phyloP scores from a whole-genome alignment of 2,113 vertebrate genomes.

The Paradisaea rubra region DNA sequence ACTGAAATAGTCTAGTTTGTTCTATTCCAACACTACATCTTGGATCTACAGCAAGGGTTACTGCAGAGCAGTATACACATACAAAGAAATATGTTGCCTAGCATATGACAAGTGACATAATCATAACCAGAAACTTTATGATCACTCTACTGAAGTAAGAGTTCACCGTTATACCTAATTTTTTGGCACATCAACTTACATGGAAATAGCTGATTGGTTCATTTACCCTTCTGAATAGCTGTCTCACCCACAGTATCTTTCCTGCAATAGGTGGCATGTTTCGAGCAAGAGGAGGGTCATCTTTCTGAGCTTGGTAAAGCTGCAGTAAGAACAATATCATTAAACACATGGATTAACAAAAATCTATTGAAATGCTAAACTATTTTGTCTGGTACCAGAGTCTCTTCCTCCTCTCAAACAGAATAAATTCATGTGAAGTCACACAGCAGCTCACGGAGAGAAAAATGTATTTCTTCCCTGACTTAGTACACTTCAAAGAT shows the following conservation, averaged over 20 bases:
- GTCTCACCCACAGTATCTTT: constrained; percentile 79
- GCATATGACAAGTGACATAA: background rate
- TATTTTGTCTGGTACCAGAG: background rate
- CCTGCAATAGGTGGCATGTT: constrained; percentile 81
- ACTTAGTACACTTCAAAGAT: background rate
- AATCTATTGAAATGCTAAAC: background rate
- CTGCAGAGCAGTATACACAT: background rate
- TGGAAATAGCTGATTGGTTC: constrained; percentile 80
- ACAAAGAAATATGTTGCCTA: background rate
- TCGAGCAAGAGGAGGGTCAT: constrained; percentile 74
- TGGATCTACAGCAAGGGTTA: background rate
- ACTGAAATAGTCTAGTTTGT: background rate
- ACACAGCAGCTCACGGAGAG: background rate
- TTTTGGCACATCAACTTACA: constrained; percentile 59
- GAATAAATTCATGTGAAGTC: background rate
- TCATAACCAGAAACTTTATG: background rate
- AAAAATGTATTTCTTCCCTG: background rate
- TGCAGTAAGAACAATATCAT: constrained; percentile 16
- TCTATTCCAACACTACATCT: background rate
- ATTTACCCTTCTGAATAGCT: constrained; percentile 77
- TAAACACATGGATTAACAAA: background rate
- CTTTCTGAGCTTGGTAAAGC: constrained; percentile 73
- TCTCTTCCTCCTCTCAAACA: background rate
- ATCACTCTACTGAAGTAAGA: background rate
- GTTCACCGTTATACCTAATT: background rate